Evolutionary conservation across 2,888 invertebrate species (phyloP), one percentile per base, ranked within the genome.

Genomic region (Stenurella melanura): DNA sequence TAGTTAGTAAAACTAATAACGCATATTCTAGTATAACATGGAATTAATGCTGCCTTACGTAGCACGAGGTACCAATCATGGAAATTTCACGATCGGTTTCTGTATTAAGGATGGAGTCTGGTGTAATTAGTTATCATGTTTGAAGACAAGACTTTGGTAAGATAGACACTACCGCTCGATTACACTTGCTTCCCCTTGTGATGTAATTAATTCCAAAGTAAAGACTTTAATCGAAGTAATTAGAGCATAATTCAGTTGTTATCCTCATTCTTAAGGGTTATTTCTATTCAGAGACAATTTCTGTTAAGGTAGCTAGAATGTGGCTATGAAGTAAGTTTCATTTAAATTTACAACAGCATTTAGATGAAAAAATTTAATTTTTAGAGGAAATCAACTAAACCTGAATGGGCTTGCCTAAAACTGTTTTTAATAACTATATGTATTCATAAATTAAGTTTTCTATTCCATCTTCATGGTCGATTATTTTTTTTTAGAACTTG

Each of bases 41-140:
- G 7, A 15, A n/a, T n/a, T n/a, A n/a, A 50, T 50, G 4, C 15
- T 5, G 50, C n/a, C 3, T 15, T 50, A 50, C n/a, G 6, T 50
- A n/a, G 3, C 50, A 50, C 15, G 50, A 17, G n/a, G 50, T 12
- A n/a, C 4, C n/a, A n/a, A 50, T 50, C n/a, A 50, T 50, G n/a
- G 50, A 3, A 50, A 17, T 50, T 50, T n/a, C 50, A 34, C 15
- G 61, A 61, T 30, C n/a, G n/a, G 26, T n/a, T 61, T 61, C 61
- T 26, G 30, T 30, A 61, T 26, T 26, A 61, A 30, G 26, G 26
- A 9, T n/a, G 61, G 21, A 30, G 12, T n/a, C 30, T n/a, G 15
- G 1, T 61, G 34, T 61, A 61, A 61, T 61, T 61, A 61, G 26
- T 61, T 30, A 30, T 61, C 61, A n/a, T n/a, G n/a, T 30, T n/a